A percentile compares a stretch with the other conserved stretches of the same genome.
Conservation (phyloP, 2,888 invertebrate genomes). For the Xestia ashworthii region DNA sequence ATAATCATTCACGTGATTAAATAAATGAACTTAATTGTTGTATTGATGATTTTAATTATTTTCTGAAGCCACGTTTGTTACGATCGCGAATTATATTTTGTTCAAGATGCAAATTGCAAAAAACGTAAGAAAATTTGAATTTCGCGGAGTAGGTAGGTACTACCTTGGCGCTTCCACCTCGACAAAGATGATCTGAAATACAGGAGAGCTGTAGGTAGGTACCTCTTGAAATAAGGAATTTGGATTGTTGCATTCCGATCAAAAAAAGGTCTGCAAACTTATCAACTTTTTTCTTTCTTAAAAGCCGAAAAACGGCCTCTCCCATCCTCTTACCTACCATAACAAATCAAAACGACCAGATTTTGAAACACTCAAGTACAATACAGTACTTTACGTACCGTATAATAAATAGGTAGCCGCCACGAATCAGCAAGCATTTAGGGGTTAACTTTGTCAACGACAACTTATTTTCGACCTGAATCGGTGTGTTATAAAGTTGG, state of each 20-base stretch:
- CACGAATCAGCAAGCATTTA: constrained; percentile 51
- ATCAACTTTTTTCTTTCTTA: not conserved
- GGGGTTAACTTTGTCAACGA: constrained; percentile 30
- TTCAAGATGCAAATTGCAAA: no score
- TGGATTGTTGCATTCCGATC: not conserved
- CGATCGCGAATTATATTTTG: no score
- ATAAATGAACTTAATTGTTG: no score
- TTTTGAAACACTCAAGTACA: constrained; percentile 57
- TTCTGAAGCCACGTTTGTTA: no score
- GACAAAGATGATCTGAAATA: not conserved
- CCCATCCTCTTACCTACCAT: constrained; percentile 59
- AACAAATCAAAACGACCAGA: constrained; percentile 67
- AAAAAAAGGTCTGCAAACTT: not conserved
- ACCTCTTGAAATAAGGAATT: not conserved
- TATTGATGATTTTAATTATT: no score
- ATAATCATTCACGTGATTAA: no score
- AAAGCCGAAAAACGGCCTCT: not conserved
- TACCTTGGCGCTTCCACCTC: no score
- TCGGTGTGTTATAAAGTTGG: accelerated
- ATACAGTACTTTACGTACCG: constrained; percentile 58
- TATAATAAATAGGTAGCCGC: constrained; percentile 68
- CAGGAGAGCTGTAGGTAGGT: not conserved
- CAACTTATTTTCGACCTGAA: constrained; percentile 20
- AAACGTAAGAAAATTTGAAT: no score
- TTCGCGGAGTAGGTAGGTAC: no score